A percentile compares a stretch with the other conserved stretches of the same genome.
phyloP scores from a whole-genome alignment of 2,888 invertebrate species.

The Callyntrura guangdongensis region DNA sequence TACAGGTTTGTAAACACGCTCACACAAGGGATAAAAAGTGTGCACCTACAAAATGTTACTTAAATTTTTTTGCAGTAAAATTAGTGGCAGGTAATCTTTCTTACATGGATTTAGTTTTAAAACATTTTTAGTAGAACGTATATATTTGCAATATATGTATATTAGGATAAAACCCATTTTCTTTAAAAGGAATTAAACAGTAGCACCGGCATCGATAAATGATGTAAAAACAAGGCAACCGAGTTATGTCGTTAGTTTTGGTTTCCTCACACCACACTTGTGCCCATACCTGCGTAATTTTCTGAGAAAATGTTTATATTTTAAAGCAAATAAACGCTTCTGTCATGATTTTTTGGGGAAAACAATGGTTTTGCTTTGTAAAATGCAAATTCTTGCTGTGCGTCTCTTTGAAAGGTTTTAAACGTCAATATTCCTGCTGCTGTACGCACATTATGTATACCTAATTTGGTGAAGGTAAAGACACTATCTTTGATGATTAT shows the following conservation, averaged over 20 bases:
- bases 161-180: not conserved
- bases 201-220: not conserved
- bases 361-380: not conserved
- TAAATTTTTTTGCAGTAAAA: not conserved
- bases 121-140: not conserved
- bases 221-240: conserved; percentile 24
- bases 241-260: conserved; percentile 19
- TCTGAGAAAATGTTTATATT: not conserved
- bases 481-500: too few species aligned
- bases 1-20: conserved; percentile 7
- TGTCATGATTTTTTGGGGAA: not conserved
- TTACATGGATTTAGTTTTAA: conserved; percentile 48
- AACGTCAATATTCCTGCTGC: conserved; percentile 10
- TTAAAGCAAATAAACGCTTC: not conserved
- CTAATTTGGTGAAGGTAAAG: conserved; percentile 47
- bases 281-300: not conserved
- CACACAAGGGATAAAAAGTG: too few species aligned
- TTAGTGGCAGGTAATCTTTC: not conserved
- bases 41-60: conserved; percentile 33
- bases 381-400: not conserved
- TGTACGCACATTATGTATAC: not conserved
- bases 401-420: not conserved
- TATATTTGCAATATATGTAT: not conserved
- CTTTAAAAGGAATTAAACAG: conserved; percentile 2
- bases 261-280: conserved; percentile 39